phyloP scores from a whole-genome alignment of 1,140 invertebrate genomes.

The Goniozus legneri region DNA sequence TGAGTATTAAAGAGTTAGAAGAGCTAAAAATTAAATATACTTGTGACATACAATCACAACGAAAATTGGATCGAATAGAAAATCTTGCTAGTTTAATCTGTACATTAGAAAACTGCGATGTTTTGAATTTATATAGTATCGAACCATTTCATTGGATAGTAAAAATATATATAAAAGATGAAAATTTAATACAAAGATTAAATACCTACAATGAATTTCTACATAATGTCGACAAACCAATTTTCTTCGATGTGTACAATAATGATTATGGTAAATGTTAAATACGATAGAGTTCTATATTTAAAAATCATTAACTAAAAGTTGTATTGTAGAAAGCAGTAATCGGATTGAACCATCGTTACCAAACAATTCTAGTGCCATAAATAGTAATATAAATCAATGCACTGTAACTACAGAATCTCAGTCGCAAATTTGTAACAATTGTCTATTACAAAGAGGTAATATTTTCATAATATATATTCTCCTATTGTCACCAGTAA shows the following conservation, averaged over 20 bases:
- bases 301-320: background rate
- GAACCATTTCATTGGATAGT: constrained; percentile 28
- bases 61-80: constrained; percentile 27
- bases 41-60: constrained; percentile 27
- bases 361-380: constrained; percentile 1
- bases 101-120: constrained; percentile 36
- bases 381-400: background rate
- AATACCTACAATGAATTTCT: constrained; percentile 25
- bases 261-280: constrained; percentile 23
- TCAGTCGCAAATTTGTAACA: constrained; percentile 8
- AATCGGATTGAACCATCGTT: too few species aligned
- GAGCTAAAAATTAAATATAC: constrained; percentile 27
- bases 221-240: too few species aligned
- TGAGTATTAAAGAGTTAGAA: constrained; percentile 13
- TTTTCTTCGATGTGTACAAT: constrained; percentile 20
- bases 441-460: constrained; percentile 4
- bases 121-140: constrained; percentile 28
- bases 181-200: constrained; percentile 16
- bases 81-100: constrained; percentile 30
- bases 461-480: too few species aligned
- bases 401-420: background rate
- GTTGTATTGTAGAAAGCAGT: too few species aligned
- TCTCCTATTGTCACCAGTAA: too few species aligned
- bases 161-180: constrained; percentile 19
- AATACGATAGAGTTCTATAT: background rate